These are phyloP conservation scores for Trematomus loennbergii DNA, from an alignment of 2,113 vertebrate species.

Conservation along the genomic window DNA sequence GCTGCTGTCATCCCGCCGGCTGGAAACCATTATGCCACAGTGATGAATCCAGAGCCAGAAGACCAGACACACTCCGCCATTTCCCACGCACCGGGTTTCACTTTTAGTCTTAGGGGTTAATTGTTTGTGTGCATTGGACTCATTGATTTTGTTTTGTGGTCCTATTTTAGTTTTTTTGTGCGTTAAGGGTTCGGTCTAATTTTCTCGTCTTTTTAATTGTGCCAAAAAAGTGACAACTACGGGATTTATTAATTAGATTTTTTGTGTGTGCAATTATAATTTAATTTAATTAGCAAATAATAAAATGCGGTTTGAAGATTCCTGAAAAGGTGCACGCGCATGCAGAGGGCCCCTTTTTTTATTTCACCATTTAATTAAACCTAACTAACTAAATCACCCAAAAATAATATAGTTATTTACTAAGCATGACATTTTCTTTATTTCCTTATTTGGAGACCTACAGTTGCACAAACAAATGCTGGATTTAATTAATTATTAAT, in stretches of 20 bases:
- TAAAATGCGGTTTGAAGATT: not conserved
- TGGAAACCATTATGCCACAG: constrained; percentile 78
- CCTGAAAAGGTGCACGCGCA: not conserved
- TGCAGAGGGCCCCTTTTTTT: not conserved
- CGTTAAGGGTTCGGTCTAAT: not conserved
- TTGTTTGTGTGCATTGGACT: not conserved
- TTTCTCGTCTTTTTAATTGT: not conserved
- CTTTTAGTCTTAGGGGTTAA: not conserved
- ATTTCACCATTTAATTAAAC: not conserved
- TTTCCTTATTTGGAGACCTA: not conserved
- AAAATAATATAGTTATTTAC: not conserved
- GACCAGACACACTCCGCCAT: constrained; percentile 59
- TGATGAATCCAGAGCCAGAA: constrained; percentile 70
- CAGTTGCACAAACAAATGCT: not conserved
- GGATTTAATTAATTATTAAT: not conserved
- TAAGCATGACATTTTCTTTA: not conserved
- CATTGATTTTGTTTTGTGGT: not conserved
- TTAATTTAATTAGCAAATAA: not conserved
- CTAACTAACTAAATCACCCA: not conserved
- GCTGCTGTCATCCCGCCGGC: constrained; percentile 72
- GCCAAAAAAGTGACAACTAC: not conserved
- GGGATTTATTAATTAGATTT: not conserved
- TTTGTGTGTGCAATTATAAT: not conserved
- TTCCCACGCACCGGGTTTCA: constrained; percentile 62
- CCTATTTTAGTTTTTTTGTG: not conserved